Conservation (phyloP, 2,797 vertebrate genomes). For the Silurus lanzhouensis region DNA sequence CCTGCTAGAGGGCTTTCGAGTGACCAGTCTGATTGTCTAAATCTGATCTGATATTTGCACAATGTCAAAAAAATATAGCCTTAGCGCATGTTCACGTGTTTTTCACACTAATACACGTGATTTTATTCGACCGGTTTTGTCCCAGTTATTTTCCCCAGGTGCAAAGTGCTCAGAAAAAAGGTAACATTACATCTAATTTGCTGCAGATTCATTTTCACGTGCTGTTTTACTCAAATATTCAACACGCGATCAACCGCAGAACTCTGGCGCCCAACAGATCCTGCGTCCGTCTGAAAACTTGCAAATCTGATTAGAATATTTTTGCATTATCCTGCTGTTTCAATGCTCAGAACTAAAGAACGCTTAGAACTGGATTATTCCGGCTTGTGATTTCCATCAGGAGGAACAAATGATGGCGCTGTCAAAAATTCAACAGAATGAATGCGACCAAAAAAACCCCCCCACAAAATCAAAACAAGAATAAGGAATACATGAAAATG, state of each 20-base stretch:
- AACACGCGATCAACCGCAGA: background rate
- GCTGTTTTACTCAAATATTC: background rate
- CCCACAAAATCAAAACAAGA: background rate
- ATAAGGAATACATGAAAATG: background rate
- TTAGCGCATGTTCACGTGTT: too few species aligned
- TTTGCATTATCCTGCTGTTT: conserved; percentile 10
- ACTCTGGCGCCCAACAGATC: background rate
- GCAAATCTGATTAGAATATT: background rate
- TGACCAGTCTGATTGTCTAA: too few species aligned
- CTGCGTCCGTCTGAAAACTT: background rate
- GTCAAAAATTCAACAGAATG: background rate
- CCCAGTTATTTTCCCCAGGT: too few species aligned
- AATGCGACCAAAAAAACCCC: background rate
- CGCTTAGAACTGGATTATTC: background rate
- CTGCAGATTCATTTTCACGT: background rate
- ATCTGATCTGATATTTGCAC: too few species aligned
- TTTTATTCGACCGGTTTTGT: too few species aligned
- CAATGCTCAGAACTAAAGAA: background rate
- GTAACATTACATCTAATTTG: too few species aligned
- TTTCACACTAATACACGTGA: too few species aligned
- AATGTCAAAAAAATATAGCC: too few species aligned
- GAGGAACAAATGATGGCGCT: background rate
- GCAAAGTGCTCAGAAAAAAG: too few species aligned
- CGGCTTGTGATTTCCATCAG: background rate
- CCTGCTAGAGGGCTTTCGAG: too few species aligned